These are phyloP conservation scores for Oedothorax gibbosus DNA, from an alignment of 1,140 invertebrate genomes.

Conservation along the genomic window DNA sequence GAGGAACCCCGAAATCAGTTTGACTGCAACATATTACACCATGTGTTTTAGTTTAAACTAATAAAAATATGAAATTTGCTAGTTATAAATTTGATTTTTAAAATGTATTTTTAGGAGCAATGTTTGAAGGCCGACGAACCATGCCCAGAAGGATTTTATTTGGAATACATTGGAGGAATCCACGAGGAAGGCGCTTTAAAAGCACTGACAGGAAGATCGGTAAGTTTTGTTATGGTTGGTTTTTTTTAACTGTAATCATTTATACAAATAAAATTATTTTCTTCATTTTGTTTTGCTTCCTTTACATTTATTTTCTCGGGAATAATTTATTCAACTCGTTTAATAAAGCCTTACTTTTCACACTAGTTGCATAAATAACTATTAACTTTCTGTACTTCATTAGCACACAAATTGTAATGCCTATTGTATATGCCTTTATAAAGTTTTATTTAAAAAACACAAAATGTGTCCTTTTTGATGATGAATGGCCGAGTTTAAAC, in stretches of 20 bases:
- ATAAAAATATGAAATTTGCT: no score
- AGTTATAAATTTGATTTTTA: no score
- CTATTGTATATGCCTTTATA: no score
- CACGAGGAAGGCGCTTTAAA: conserved; percentile 78
- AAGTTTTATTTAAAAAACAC: no score
- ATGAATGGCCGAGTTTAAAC: no score
- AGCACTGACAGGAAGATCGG: conserved; percentile 80
- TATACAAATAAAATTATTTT: not conserved
- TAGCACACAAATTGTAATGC: no score
- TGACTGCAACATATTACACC: not conserved
- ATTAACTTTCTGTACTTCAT: no score
- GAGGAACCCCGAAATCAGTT: no score
- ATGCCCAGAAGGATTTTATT: conserved; percentile 85
- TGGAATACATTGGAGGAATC: conserved; percentile 81
- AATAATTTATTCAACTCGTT: not conserved
- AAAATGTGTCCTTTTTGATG: no score
- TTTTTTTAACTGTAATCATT: not conserved
- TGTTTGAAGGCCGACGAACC: conserved; percentile 84
- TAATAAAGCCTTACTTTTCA: not conserved
- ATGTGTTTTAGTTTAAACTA: not conserved
- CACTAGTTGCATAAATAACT: not conserved
- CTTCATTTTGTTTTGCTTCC: not conserved
- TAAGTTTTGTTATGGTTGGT: not conserved
- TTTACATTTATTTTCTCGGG: not conserved
- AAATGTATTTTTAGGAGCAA: conserved; percentile 66